phyloP scores from a whole-genome alignment of 2,888 invertebrate genomes.

The Epistrophella euchroma region DNA sequence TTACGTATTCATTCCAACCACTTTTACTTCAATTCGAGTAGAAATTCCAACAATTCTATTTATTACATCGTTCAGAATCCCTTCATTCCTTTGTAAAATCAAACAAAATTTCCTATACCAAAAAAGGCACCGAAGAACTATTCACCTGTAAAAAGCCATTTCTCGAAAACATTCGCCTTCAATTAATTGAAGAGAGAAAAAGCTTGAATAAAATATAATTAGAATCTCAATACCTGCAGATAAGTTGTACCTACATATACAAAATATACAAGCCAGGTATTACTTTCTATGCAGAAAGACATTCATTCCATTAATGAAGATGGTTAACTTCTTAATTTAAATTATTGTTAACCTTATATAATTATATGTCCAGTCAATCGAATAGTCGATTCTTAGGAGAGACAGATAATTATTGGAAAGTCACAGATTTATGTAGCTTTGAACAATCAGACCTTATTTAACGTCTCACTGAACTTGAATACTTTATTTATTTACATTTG shows the following conservation, averaged over 20 bases:
- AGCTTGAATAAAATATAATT: not conserved
- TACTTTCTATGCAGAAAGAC: too few relatives aligned
- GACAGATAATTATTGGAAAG: not conserved
- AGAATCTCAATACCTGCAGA: not conserved
- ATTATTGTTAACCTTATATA: too few relatives aligned
- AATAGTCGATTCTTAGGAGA: not conserved
- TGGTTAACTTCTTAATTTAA: too few relatives aligned
- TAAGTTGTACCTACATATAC: too few relatives aligned
- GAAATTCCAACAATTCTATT: too few relatives aligned
- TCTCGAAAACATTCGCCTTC: not conserved
- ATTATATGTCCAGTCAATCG: not conserved
- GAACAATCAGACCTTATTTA: not conserved
- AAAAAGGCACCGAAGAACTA: not conserved
- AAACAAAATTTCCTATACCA: too few relatives aligned
- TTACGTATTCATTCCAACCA: too few relatives aligned
- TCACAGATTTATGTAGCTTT: not conserved
- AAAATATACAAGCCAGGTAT: too few relatives aligned
- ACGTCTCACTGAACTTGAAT: not conserved
- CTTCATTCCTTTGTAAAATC: too few relatives aligned
- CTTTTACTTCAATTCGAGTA: too few relatives aligned
- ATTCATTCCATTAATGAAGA: too few relatives aligned
- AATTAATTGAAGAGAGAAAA: not conserved
- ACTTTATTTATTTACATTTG: not conserved
- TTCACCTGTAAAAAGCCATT: slow-evolving; percentile 1
- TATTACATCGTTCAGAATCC: too few relatives aligned